These are phyloP conservation scores for Turritopsis dohrnii DNA, from an alignment of 30 jellyfish, hydroid and myxozoan species.

Conservation along the genomic window DNA sequence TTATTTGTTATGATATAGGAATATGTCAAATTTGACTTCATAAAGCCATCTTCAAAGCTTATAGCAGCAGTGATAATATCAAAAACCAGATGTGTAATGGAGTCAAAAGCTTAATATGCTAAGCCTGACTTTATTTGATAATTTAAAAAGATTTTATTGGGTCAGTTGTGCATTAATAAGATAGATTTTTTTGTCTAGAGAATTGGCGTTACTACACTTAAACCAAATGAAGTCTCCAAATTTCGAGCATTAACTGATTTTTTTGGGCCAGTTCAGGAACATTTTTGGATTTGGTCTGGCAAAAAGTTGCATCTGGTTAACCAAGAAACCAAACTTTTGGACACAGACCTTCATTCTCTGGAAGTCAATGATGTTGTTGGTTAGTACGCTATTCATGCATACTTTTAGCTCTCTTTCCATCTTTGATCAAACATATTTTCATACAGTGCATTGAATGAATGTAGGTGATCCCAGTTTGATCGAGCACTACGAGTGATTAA, in stretches of 20 bases:
- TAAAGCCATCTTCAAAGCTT: no score
- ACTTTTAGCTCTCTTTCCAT: no score
- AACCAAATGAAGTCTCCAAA: slow-evolving; percentile 42
- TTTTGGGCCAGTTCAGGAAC: slow-evolving; percentile 40
- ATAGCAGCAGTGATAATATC: no score
- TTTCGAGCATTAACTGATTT: slow-evolving; percentile 70
- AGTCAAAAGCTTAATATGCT: neutral
- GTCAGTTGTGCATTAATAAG: neutral
- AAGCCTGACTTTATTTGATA: no score
- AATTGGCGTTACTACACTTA: slow-evolving; percentile 64
- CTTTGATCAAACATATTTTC: no score
- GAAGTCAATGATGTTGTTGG: slow-evolving; percentile 51
- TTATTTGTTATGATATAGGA: no score
- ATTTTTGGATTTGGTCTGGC: slow-evolving; percentile 65
- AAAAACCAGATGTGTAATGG: no score
- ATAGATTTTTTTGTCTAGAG: slow-evolving; percentile 32
- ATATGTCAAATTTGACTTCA: no score
- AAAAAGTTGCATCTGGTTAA: slow-evolving; percentile 40
- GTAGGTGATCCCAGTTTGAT: no score
- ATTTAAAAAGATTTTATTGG: neutral
- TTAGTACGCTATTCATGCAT: slow-evolving; percentile 6
- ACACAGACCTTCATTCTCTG: slow-evolving; percentile 38
- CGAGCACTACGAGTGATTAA: no score
- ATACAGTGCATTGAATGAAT: no score
- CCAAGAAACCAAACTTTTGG: slow-evolving; percentile 20